Evolutionary conservation across 1,140 invertebrate genomes (phyloP).

Genomic region (Pygmarrhopalites habei): DNA sequence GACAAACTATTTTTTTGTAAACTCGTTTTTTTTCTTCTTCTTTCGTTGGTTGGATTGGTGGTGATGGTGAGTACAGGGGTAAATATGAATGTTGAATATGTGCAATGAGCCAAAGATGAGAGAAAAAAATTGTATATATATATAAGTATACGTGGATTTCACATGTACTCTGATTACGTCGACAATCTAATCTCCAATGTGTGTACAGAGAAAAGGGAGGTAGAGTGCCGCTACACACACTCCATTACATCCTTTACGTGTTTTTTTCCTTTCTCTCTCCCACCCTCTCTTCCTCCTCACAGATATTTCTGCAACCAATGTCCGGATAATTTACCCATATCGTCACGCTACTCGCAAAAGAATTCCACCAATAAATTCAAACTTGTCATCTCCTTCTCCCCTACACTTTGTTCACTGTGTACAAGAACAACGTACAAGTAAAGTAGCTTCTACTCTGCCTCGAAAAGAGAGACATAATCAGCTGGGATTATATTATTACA

Average conservation of each 20-base stretch:
- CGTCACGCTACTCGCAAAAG: conserved; percentile 9
- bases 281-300: neutral
- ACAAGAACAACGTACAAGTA: too few relatives aligned
- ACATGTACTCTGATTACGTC: neutral
- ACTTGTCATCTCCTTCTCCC: too few relatives aligned
- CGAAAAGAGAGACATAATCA: too few relatives aligned
- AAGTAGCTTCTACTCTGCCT: too few relatives aligned
- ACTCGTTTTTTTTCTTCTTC: too few relatives aligned
- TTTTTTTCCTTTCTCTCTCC: conserved; percentile 1
- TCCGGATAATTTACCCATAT: conserved; percentile 5
- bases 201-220: neutral
- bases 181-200: neutral
- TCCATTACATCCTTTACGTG: neutral
- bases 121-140: too few relatives aligned
- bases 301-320: neutral
- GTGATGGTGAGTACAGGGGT: neutral
- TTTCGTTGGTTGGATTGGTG: too few relatives aligned
- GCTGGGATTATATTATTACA: too few relatives aligned
- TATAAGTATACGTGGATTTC: too few relatives aligned
- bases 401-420: too few relatives aligned
- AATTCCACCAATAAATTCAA: conserved; percentile 6
- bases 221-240: neutral
- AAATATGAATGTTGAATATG: conserved; percentile 12
- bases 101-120: conserved; percentile 12
- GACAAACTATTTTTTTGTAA: too few relatives aligned